Evolutionary conservation across 2,888 invertebrate genomes (phyloP).

Genomic region (Tetrapedia diversipes): DNA sequence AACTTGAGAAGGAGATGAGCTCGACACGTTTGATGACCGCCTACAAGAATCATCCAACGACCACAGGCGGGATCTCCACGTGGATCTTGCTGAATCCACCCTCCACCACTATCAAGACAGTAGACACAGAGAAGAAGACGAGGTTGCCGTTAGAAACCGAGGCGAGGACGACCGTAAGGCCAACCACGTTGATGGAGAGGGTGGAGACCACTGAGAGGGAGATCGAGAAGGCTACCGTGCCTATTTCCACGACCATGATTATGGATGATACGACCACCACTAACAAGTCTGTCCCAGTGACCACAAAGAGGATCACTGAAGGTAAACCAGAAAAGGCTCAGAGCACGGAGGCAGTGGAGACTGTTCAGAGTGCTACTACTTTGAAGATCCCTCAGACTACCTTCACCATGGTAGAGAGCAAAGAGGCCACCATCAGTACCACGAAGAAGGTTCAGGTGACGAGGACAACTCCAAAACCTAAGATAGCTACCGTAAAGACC

Average conservation of each 20-base stretch:
- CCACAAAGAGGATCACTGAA: slow-evolving; percentile 53
- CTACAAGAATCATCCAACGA: slow-evolving; percentile 83
- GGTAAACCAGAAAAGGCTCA: slow-evolving; percentile 29
- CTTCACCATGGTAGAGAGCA: slow-evolving; percentile 14
- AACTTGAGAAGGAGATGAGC: slow-evolving; percentile 84
- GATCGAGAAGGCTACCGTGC: slow-evolving; percentile 80
- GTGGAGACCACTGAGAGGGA: slow-evolving; percentile 82
- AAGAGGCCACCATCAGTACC: slow-evolving; percentile 18
- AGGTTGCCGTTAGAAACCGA: slow-evolving; percentile 54
- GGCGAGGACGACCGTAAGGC: slow-evolving; percentile 57
- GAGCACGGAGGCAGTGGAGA: slow-evolving; percentile 30
- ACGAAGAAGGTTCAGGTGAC: slow-evolving; percentile 52
- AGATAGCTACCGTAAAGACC: slow-evolving; percentile 38
- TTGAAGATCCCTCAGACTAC: slow-evolving; percentile 42
- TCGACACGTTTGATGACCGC: slow-evolving; percentile 69
- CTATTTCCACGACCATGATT: slow-evolving; percentile 82
- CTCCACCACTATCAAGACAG: slow-evolving; percentile 74
- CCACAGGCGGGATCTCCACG: slow-evolving; percentile 88
- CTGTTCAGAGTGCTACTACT: slow-evolving; percentile 37
- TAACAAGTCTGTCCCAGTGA: slow-evolving; percentile 64
- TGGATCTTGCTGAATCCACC: slow-evolving; percentile 89
- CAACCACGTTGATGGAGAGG: slow-evolving; percentile 59
- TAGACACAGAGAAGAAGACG: slow-evolving; percentile 36
- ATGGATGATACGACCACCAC: slow-evolving; percentile 63
- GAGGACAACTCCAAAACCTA: slow-evolving; percentile 60